Base-by-base conservation (phyloP, 2,888 invertebrate species). In the Nomada goodeniana region DNA sequence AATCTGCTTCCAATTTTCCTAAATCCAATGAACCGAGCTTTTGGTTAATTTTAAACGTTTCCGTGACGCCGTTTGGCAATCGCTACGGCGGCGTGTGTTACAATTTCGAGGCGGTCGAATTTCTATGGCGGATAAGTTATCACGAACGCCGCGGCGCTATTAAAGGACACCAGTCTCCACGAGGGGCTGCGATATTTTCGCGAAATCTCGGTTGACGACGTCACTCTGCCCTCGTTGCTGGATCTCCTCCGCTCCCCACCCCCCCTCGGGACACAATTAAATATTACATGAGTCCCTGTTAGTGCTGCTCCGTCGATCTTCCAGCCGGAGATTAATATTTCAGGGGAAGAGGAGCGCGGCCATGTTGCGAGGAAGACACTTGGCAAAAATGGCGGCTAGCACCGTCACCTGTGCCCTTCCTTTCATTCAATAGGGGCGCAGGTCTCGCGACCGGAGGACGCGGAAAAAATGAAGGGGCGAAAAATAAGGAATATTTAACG, bases 1-100 rank as follows among this genome's bases (percentile, higher is more conserved):
- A 88, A 91, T 91, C 90, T 70, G 74, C 82, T 80, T 82, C 80
- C 74, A 84, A 76, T 84, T 88, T 87, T 76, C 83, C 50, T 29
- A 44, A 57, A 76, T 59, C 61, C 64, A 42, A n/a, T 15, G 26
- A 23, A 13, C 57, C 44, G 61, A 53, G 60, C 73, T 73, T 61
- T n/a, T 47, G 64, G 42, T 69, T 67, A 72, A 29, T 11, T 84
- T 36, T 36, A 36, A 36, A 36, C 36, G 36, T 36, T 36, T 36
- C 36, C 36, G 36, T 36, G 36, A 36, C 68, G 55, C 67, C 18
- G 15, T 44, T 7, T 9, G 9, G 47, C 20, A 11, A 53, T 10
- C 2, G n/a, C 50, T 9, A 20, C 23, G 11, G 55, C 13, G 23
- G 50, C 7, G 7, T 7, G 36, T 36, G 7, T 36, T 36, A 36